Evolutionary conservation across 1,140 invertebrate species (phyloP).

Genomic region (Dreissena rostriformis): DNA sequence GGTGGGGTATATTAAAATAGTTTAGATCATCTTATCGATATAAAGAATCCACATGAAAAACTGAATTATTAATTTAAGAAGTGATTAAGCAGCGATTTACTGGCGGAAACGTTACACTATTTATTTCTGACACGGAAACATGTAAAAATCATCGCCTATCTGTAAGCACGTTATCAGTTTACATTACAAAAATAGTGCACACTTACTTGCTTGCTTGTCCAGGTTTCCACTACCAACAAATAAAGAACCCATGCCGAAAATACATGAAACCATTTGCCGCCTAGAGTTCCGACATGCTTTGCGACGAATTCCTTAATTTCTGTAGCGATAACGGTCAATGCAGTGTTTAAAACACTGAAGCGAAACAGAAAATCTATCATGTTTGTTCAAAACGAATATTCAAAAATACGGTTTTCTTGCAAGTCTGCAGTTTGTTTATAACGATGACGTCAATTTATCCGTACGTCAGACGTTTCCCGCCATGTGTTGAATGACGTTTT

Average conservation of each 20-base stretch:
- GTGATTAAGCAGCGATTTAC: too few species aligned
- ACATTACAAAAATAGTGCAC: too few species aligned
- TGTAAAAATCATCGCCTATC: too few species aligned
- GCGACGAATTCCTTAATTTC: slow-evolving; percentile 18
- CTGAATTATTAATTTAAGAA: too few species aligned
- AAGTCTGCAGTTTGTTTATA: slow-evolving; percentile 7
- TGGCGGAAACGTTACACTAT: too few species aligned
- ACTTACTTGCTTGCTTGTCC: not conserved
- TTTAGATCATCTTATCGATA: too few species aligned
- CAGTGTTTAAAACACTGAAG: slow-evolving; percentile 43
- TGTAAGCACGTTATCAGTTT: too few species aligned
- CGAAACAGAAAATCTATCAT: slow-evolving; percentile 45
- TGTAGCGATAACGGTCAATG: slow-evolving; percentile 25
- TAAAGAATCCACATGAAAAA: too few species aligned
- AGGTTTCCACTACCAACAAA: slow-evolving; percentile 12
- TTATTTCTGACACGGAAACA: too few species aligned
- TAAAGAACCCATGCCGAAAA: slow-evolving; percentile 25
- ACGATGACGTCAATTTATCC: slow-evolving; percentile 32
- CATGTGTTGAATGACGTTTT: slow-evolving; percentile 30
- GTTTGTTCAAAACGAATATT: not conserved
- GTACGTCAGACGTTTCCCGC: slow-evolving; percentile 31
- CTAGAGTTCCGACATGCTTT: not conserved
- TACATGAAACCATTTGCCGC: slow-evolving; percentile 18
- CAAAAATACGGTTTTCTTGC: too few species aligned
- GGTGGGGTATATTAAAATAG: too few species aligned